Evolutionary conservation across 2,113 vertebrate genomes (phyloP), one percentile per base, ranked within the genome.

Genomic region (Etia nguti): DNA sequence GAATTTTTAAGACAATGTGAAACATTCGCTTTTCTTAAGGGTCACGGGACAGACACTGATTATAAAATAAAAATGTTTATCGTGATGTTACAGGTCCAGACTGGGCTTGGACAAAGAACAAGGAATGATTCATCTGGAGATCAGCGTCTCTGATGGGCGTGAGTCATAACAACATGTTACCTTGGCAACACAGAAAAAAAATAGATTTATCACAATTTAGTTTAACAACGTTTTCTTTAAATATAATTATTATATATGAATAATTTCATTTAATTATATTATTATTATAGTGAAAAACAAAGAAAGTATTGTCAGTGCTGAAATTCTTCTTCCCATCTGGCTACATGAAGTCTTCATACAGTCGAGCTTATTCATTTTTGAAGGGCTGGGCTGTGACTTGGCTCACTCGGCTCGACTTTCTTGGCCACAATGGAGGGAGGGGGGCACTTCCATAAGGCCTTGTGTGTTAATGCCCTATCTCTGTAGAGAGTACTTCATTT

Each of bases 61-160:
- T 9, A 34, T 36, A 56, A 65, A 26, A 41, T 26, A 43, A 48
- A 80, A 68, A 34, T 68, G 2, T 65, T 62, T 84, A 26, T 88
- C 31, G 82, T 73, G 8, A 59, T 92, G 87, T 90, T 80, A 29
- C 90, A 99, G 98, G 98, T 98, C 98, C 50, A 95, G 97, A 89
- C 96, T 97, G 95, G 96, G 96, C 12, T 97, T 97, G 0, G 96
- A 96, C 93, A 97, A 97, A 93, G 98, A 99, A 3, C 97, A 97
- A 86, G 98, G 98, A 54, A 96, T 98, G 0, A 97, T 99, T 57
- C 98, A 99, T 85, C 93, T 99, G 16, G 98, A 99, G 92, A 97
- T 97, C 89, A 97, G 95, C 73, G 92, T 97, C 54, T 89, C 95
- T 55, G 97, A 98, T 86, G 97, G 97, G 89, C 90, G 98, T 99